These are phyloP conservation scores for Symphodus melops DNA, from an alignment of 2,113 vertebrate genomes.

Conservation along the genomic window DNA sequence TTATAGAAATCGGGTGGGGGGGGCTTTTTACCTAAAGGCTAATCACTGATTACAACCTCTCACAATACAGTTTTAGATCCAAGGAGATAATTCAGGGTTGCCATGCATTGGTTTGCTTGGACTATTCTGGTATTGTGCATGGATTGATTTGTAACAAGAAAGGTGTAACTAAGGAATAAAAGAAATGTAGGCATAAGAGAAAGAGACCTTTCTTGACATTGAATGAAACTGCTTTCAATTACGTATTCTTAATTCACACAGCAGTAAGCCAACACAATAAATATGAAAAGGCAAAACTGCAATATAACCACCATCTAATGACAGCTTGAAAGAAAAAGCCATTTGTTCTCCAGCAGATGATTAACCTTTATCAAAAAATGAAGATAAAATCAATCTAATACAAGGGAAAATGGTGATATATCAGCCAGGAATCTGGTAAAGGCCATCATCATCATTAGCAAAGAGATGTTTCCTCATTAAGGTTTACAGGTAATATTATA, in stretches of 20 bases:
- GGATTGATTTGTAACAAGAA: conserved; percentile 10
- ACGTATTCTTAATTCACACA: neutral
- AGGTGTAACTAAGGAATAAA: conserved; percentile 28
- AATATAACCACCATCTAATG: neutral
- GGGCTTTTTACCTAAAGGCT: conserved; percentile 71
- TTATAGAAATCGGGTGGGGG: conserved; percentile 55
- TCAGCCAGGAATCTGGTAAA: too few species aligned
- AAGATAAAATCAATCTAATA: neutral
- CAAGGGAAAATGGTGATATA: neutral
- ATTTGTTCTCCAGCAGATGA: neutral
- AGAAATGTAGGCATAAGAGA: neutral
- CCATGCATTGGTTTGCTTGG: conserved; percentile 6
- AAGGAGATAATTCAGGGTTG: conserved; percentile 20
- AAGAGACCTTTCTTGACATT: neutral
- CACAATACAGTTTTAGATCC: conserved; percentile 33
- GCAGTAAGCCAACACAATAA: neutral
- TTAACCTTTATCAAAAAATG: neutral
- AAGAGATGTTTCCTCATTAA: too few species aligned
- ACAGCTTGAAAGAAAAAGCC: neutral
- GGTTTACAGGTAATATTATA: too few species aligned
- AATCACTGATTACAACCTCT: conserved; percentile 77
- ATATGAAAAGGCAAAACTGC: neutral
- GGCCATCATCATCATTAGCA: too few species aligned
- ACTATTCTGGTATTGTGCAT: neutral
- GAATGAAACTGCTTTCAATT: neutral